Conservation (phyloP, 2,113 vertebrate species). For the Zosterops lateralis region DNA sequence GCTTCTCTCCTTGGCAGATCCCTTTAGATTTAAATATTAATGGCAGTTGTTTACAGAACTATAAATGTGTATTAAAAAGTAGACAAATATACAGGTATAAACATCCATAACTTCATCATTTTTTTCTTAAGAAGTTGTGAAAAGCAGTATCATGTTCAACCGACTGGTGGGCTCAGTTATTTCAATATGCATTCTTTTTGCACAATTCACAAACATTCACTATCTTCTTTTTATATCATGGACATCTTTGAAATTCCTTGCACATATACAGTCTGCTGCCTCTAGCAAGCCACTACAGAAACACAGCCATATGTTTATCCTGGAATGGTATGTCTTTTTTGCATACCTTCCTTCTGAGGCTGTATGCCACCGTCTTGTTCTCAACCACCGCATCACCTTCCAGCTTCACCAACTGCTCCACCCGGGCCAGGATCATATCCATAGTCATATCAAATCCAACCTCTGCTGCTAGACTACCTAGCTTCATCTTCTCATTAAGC, state of each 20-base stretch:
- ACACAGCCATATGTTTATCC: neutral
- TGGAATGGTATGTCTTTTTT: neutral
- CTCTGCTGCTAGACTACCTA: slow-evolving; percentile 79
- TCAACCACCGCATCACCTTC: slow-evolving; percentile 82
- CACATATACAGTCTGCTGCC: neutral
- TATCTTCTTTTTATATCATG: neutral
- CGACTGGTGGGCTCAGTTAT: accelerated
- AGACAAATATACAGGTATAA: neutral
- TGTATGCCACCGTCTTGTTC: slow-evolving; percentile 80
- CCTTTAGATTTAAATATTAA: neutral
- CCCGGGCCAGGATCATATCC: slow-evolving; percentile 78
- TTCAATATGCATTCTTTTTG: neutral
- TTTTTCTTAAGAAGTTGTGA: neutral
- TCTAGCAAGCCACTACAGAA: neutral
- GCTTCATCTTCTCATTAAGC: slow-evolving; percentile 84
- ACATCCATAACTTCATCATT: neutral
- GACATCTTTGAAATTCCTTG: neutral
- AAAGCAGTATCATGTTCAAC: neutral
- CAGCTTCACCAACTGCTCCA: slow-evolving; percentile 82
- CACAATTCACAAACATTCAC: neutral
- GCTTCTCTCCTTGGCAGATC: neutral
- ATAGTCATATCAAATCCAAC: slow-evolving; percentile 87
- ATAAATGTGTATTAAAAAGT: neutral
- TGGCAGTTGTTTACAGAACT: neutral
- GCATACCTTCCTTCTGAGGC: slow-evolving; percentile 86